A percentile compares a stretch with the other conserved stretches of the same genome.
phyloP scores from a whole-genome alignment of 2,797 vertebrate species.

The Enteromius radiatus region DNA sequence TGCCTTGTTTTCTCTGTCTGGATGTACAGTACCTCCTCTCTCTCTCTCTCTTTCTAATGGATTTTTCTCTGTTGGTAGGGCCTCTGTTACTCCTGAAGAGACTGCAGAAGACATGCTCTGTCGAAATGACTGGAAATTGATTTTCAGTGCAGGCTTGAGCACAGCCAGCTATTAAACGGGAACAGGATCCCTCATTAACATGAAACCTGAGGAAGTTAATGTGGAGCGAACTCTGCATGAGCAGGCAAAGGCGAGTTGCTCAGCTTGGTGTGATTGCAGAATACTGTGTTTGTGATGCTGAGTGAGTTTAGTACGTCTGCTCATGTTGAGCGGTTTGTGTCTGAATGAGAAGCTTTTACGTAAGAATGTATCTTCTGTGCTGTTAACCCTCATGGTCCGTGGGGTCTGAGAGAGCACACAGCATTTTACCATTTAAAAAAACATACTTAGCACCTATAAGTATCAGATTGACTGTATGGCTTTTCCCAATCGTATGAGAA shows the following conservation, averaged over 20 bases:
- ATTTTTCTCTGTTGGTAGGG: constrained; percentile 60
- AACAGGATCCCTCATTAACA: constrained; percentile 69
- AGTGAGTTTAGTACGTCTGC: constrained; percentile 4
- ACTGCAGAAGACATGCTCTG: constrained; percentile 59
- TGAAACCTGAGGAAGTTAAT: constrained; percentile 69
- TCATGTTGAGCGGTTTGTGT: neutral
- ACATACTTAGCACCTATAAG: neutral
- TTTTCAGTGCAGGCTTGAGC: constrained; percentile 62
- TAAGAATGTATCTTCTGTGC: constrained; percentile 4
- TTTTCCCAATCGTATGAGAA: neutral
- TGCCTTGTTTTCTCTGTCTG: constrained; percentile 39
- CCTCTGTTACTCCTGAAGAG: constrained; percentile 52
- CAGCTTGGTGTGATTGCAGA: constrained; percentile 50
- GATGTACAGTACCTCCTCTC: constrained; percentile 38
- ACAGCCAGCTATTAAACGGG: constrained; percentile 63
- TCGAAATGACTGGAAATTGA: constrained; percentile 70
- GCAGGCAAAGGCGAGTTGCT: constrained; percentile 55
- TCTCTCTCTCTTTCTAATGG: constrained; percentile 52
- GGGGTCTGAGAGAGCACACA: neutral
- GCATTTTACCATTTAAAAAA: neutral
- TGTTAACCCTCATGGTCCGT: neutral
- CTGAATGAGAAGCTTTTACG: neutral
- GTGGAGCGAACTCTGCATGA: constrained; percentile 57
- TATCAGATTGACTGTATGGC: neutral
- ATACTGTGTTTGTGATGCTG: constrained; percentile 47